These are phyloP conservation scores for Nephrotoma guestfalica DNA, from an alignment of 2,888 invertebrate genomes.

Conservation along the genomic window DNA sequence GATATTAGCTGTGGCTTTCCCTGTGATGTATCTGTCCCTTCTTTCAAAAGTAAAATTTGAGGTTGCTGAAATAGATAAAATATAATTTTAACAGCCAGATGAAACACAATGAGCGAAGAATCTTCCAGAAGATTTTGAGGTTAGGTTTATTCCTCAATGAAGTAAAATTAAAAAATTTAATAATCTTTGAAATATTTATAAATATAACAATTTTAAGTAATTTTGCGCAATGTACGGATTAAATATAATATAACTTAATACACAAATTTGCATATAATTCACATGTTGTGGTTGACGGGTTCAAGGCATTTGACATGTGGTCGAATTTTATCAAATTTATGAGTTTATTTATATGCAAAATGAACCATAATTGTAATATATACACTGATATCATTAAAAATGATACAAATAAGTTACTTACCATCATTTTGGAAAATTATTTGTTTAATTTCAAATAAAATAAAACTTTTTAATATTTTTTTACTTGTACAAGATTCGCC, in stretches of 20 bases:
- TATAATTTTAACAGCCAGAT: not conserved
- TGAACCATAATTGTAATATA: not conserved
- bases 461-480: not conserved
- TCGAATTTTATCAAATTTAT: not conserved
- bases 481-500: not conserved
- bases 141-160: not conserved
- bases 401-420: not conserved
- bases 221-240: not conserved
- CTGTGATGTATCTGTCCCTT: conserved; percentile 93
- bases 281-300: not conserved
- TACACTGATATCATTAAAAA: not conserved
- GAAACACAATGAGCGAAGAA: not conserved
- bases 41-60: conserved; percentile 92
- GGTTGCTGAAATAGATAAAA: conserved; percentile 59
- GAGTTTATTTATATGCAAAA: not conserved
- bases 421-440: not conserved
- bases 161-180: not conserved
- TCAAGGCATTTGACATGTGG: not conserved
- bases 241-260: not conserved
- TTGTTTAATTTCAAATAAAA: not conserved
- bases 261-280: not conserved
- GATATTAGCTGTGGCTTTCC: conserved; percentile 92
- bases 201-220: not conserved
- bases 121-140: conserved; percentile 1
- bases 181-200: not conserved